A percentile compares a stretch with the other conserved stretches of the same genome.
These are phyloP conservation scores for Genyomyrus donnyi DNA, from an alignment of 2,113 vertebrate species.

Conservation along the genomic window DNA sequence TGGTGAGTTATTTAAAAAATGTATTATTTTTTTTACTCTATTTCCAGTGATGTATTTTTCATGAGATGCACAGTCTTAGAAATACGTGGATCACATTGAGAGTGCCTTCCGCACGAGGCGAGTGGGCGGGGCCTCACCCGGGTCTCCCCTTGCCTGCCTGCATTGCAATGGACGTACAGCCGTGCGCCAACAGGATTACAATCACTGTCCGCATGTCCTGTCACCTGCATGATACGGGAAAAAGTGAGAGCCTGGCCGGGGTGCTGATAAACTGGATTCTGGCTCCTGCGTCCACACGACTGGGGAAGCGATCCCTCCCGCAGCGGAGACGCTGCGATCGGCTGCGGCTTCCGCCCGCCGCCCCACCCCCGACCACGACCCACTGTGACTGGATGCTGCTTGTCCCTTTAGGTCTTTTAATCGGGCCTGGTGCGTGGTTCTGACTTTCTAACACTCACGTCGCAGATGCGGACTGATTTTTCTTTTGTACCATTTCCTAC, in stretches of 20 bases:
- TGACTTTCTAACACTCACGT: not conserved
- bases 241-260: too few species aligned
- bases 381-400: slow-evolving; percentile 23
- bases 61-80: not conserved
- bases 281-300: not conserved
- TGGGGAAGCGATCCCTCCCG: not conserved
- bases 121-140: not conserved
- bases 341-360: not conserved
- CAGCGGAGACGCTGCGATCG: not conserved
- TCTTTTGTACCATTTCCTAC: slow-evolving; percentile 13
- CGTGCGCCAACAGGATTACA: not conserved
- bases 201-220: not conserved
- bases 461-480: not conserved
- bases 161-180: not conserved
- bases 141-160: not conserved
- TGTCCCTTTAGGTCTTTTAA: slow-evolving; percentile 3
- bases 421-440: slow-evolving; percentile 2
- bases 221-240: not conserved
- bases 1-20: not conserved
- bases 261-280: not conserved
- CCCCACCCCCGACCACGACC: not conserved
- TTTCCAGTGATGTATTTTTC: not conserved
- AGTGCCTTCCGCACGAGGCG: slow-evolving; percentile 13
- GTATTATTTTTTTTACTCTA: too few species aligned
- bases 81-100: not conserved